Base-by-base conservation (phyloP, 2,888 invertebrate genomes). In the Allolobophora icterica region DNA sequence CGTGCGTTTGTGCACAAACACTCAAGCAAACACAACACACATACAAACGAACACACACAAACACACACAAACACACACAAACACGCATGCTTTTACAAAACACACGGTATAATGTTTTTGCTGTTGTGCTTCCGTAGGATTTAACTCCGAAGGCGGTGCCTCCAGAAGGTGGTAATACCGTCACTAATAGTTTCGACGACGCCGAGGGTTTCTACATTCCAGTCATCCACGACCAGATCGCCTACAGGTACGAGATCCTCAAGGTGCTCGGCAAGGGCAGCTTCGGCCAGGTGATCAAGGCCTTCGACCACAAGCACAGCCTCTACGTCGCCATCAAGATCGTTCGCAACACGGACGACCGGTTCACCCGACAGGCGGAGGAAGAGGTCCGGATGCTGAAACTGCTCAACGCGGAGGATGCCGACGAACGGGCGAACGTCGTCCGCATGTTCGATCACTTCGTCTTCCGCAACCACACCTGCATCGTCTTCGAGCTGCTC, bases 401-500 rank as follows among this genome's bases (percentile, higher is more conserved):
- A 96, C 98, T 99, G 96, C 96, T 99, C 92, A 97, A 98, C 91
- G 98, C 98, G 95, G 98, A 99, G 95, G 99, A 99, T 96, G 98
- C 98, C 95, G 98, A 99, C 95, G 99, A 99, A 96, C 97, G 97
- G 17, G 98, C 98, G 98, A 99, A 99, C 95, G 98, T 99, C 93
- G 98, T 99, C 94, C 99, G 99, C 95, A 99, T 99, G 98, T 97
- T 97, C 95, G 99, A 99, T 96, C 98, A 98, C 95, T 99, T 99
- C 96, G 98, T 97, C 93, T 99, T 99, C 96, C 97, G 99, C 92
- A 98, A 97, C 96, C 99, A 99, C 96, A 99, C 98, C 96, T 99
- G 99, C 96, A 99, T 99, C 94, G 99, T 99, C 90, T 99, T 99
- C 96, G 99, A 99, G 96, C 96, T 97, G 92, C 97, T 99, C 93